Evolutionary conservation across 2,797 vertebrate genomes (phyloP).

Genomic region (Anisognathus igniventris): DNA sequence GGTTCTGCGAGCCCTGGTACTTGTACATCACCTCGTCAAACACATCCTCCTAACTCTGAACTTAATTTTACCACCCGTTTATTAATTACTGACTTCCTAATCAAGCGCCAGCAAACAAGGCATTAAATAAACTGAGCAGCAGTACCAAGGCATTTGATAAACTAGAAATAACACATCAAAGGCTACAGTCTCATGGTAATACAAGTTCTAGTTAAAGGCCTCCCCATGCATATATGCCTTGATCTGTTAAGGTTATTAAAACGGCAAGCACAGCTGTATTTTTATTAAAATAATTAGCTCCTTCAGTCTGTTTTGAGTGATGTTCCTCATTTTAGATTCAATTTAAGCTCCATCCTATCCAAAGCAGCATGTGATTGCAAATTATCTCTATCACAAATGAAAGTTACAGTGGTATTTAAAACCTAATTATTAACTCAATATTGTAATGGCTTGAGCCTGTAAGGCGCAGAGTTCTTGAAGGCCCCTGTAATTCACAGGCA

Average conservation of each 20-base stretch:
- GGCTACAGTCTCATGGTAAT: constrained; percentile 36
- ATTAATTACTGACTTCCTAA: constrained; percentile 45
- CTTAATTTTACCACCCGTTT: constrained; percentile 6
- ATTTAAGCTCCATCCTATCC: constrained; percentile 19
- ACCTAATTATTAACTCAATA: constrained; percentile 37
- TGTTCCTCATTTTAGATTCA: constrained; percentile 28
- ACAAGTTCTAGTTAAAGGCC: constrained; percentile 52
- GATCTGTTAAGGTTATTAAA: constrained; percentile 59
- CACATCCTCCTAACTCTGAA: constrained; percentile 7
- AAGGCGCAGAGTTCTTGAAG: neutral
- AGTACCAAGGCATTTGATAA: constrained; percentile 41
- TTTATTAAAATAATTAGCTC: constrained; percentile 58
- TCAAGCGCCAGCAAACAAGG: constrained; percentile 1
- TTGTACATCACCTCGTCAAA: neutral
- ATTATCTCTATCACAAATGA: constrained; percentile 37
- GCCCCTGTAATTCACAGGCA: neutral
- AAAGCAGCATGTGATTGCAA: neutral
- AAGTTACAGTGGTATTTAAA: constrained; percentile 41
- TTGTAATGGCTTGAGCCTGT: neutral
- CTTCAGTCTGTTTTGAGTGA: constrained; percentile 30
- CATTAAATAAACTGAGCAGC: constrained; percentile 34
- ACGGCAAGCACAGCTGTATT: constrained; percentile 23
- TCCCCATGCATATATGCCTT: neutral
- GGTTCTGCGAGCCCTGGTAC: neutral
- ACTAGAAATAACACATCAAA: constrained; percentile 53